Conservation (phyloP, 1,140 invertebrate genomes). For the Drosophila serrata region DNA sequence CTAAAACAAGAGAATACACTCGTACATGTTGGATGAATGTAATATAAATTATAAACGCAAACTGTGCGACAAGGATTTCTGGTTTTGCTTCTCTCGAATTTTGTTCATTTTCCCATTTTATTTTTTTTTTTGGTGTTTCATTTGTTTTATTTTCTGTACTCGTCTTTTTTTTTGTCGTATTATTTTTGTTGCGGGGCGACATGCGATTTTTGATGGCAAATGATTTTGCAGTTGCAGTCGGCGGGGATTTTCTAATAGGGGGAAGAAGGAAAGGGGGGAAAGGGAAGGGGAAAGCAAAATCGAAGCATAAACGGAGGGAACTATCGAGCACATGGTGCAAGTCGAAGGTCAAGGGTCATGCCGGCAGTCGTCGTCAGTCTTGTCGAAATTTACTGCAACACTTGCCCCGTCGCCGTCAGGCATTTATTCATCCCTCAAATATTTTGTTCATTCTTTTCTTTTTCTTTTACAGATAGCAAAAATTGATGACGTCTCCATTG, state of each 20-base stretch:
- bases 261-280: background rate
- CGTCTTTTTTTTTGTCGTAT: slow-evolving; percentile 8
- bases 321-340: slow-evolving; percentile 60
- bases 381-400: slow-evolving; percentile 78
- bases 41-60: slow-evolving; percentile 84
- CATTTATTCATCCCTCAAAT: slow-evolving; percentile 23
- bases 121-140: background rate
- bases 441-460: slow-evolving; percentile 15
- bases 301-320: slow-evolving; percentile 61
- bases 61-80: slow-evolving; percentile 78
- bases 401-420: slow-evolving; percentile 54
- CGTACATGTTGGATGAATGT: slow-evolving; percentile 50
- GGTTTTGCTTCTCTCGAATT: slow-evolving; percentile 22
- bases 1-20: slow-evolving; percentile 66
- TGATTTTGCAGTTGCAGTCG: slow-evolving; percentile 63
- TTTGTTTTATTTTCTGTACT: slow-evolving; percentile 3
- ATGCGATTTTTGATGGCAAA: slow-evolving; percentile 77
- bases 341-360: slow-evolving; percentile 80
- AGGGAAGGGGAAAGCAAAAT: slow-evolving; percentile 19
- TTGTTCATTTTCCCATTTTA: background rate
- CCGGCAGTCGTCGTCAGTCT: slow-evolving; percentile 45
- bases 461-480: slow-evolving; percentile 35
- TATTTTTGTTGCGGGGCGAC: slow-evolving; percentile 37
- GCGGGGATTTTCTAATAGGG: background rate
- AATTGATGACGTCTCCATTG: slow-evolving; percentile 60